Base-by-base conservation (phyloP, 2,113 vertebrate genomes). In the Salvator merianae region DNA sequence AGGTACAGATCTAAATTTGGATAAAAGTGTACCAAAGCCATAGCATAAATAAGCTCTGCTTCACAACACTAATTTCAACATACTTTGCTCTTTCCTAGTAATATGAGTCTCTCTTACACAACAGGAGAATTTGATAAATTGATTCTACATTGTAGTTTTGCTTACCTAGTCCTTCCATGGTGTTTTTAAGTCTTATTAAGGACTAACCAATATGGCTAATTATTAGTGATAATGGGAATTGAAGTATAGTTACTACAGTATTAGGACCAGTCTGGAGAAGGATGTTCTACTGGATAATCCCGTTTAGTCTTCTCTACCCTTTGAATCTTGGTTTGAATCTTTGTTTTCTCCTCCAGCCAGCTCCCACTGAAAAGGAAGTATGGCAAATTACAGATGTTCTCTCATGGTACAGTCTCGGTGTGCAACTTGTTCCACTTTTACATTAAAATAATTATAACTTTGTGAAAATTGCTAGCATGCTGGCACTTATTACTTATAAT, bases 391-490 rank as follows among this genome's bases (percentile, higher is more conserved):
- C 1, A 8, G 87, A 36, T 40, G 36, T n/a, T 24, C 9, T 47
- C 18, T 20, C 70, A 4, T 20, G 73, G 47, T 2, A 73, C 40
- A 28, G 53, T 83, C 84, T 84, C 47, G 77, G 83, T 85, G 2
- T 75, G 24, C 36, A 68, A 65, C 55, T 86, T 4, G 75, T 90
- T 87, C 73, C 55, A 80, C 50, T 81, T 71, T 59, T 85, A 55
- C 76, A 84, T 40, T 80, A 77, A 90, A 66, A 86, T 53, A 83
- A 80, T 79, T 70, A 78, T n/a, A 91, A 63, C 9, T 40, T 59
- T 32, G 77, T 28, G 20, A 88, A 91, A 74, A 84, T 38, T 0
- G n/a, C 81, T 53, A 82, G 77, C n/a, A 86, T 76, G 30, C 18
- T 89, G 28, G 6, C 22, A 84, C 4, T 87, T 83, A 81, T 63